Conservation (phyloP, 2,888 invertebrate genomes). For the Helobdella robusta region DNA sequence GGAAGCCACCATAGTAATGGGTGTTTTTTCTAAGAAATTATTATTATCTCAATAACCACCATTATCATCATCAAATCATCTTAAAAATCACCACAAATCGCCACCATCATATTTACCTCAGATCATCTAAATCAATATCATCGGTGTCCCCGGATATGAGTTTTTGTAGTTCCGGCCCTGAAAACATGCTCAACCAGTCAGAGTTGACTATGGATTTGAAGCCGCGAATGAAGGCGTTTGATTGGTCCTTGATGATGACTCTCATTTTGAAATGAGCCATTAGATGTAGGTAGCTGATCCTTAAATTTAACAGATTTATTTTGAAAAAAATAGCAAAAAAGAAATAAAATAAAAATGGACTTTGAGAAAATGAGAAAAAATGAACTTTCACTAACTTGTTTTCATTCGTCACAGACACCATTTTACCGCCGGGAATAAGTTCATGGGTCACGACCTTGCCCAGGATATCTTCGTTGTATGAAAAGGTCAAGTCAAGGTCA, state of each 20-base stretch:
- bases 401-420: slow-evolving; percentile 83
- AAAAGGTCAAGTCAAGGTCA: slow-evolving; percentile 87
- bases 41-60: too few species aligned
- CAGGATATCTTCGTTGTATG: slow-evolving; percentile 85
- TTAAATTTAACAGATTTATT: slow-evolving; percentile 44
- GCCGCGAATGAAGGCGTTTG: slow-evolving; percentile 86
- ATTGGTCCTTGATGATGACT: slow-evolving; percentile 92
- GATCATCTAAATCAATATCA: slow-evolving; percentile 67
- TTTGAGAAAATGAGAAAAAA: background rate
- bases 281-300: slow-evolving; percentile 92
- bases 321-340: background rate
- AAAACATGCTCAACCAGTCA: slow-evolving; percentile 87
- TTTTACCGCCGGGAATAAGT: slow-evolving; percentile 84
- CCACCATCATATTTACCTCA: slow-evolving; percentile 49
- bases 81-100: too few species aligned
- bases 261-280: slow-evolving; percentile 93
- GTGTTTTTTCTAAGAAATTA: slow-evolving; percentile 59
- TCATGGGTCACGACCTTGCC: slow-evolving; percentile 90
- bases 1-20: slow-evolving; percentile 98
- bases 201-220: slow-evolving; percentile 88
- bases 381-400: slow-evolving; percentile 63
- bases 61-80: too few species aligned
- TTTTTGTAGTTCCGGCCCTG: slow-evolving; percentile 86
- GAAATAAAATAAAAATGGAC: background rate
- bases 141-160: slow-evolving; percentile 91